Base-by-base conservation (phyloP, 2,888 invertebrate genomes). In the Meteorus colon region DNA sequence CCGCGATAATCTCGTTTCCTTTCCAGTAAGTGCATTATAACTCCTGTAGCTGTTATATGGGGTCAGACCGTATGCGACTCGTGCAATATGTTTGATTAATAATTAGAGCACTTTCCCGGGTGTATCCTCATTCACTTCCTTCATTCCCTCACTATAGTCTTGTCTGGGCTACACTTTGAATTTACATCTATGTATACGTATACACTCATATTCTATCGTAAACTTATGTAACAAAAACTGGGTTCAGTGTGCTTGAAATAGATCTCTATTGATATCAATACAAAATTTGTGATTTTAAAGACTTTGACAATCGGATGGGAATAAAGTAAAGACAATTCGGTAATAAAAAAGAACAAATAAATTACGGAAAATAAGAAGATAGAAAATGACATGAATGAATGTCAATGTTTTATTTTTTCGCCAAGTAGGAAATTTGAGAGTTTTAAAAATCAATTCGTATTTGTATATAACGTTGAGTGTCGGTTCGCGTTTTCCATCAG, bases 71-170 rank as follows among this genome's bases (percentile, higher is more conserved):
- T 79, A 80, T 81, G 80, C 75, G 80, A 74, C 78, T 75, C 75
- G 75, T 81, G 82, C 81, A 83, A 81, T 81, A 81, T 83, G 83
- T 83, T 83, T 83, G 83, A 84, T 84, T 83, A 84, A 83, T 83
- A 83, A 84, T 83, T 81, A 83, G 79, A 79, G 83, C 82, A 83
- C 82, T 83, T 82, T 79, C 70, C 76, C 76, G 65, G 65, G 75
- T 63, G 60, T 74, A 77, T 76, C 76, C 77, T 77, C 59, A 69
- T 69, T 67, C 19, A 71, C 75, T 74, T 76, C 77, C 71, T 62
- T 75, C 74, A 76, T 78, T 68, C 45, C 45, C 34, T 63, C 8
- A 48, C 72, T 63, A 60, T 59, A 74, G 65, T 48, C 68, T 55
- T 51, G 34, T 45, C 74, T 24, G 34, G 24, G 31, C 59, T 41